These are phyloP conservation scores for Amphiduros pacificus DNA, from an alignment of 2,888 invertebrate species.

Conservation along the genomic window DNA sequence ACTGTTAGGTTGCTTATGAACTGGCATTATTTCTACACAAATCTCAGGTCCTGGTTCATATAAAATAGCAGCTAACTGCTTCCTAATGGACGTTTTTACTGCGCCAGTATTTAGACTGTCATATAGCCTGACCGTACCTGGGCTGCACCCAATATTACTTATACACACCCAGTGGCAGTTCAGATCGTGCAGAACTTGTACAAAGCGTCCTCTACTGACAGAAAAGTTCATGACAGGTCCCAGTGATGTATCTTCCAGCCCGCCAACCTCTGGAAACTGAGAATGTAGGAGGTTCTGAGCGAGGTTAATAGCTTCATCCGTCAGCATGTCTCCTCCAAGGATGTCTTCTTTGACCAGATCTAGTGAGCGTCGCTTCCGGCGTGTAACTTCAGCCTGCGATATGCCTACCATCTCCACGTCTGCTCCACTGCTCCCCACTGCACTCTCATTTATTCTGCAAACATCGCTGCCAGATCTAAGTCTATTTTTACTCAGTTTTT, in stretches of 20 bases:
- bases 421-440: background rate
- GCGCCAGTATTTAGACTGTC: background rate
- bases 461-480: too few species aligned
- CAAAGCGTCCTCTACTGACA: background rate
- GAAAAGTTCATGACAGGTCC: background rate
- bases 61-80: background rate
- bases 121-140: background rate
- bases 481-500: too few species aligned
- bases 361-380: background rate
- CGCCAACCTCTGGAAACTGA: background rate
- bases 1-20: constrained; percentile 1
- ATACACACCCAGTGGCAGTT: background rate
- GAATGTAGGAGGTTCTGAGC: background rate
- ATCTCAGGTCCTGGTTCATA: background rate
- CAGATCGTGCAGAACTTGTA: background rate
- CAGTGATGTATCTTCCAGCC: background rate
- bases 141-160: background rate
- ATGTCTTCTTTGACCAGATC: background rate
- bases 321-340: background rate
- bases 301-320: background rate
- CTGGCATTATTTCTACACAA: background rate
- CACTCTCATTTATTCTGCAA: too few species aligned
- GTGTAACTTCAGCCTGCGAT: background rate
- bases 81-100: background rate
- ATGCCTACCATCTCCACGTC: background rate